Evolutionary conservation across 2,797 vertebrate genomes (phyloP), one percentile per base, ranked within the genome.

Genomic region (Argya squamiceps): DNA sequence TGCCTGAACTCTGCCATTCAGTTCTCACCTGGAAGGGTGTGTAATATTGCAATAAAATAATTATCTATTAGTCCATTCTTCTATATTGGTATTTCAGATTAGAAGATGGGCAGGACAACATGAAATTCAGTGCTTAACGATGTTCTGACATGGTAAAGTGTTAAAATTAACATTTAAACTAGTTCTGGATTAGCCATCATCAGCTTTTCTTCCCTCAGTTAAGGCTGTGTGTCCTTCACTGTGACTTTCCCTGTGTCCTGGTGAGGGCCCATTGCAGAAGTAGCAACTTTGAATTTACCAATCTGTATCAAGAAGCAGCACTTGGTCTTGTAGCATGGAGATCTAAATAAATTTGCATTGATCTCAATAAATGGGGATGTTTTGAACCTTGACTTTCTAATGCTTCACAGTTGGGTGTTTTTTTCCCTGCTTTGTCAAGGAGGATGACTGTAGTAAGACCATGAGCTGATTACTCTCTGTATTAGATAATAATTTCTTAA

Each of bases 341-440:
- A 92, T 78, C 76, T 85, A 83, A 85, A 62, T 58, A 78, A 75
- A 90, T 88, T 75, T 88, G 32, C 22, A 6, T 46, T 84, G 74
- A 82, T 92, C 60, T 83, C 73, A 46, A 36, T 70, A 87, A 91
- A 81, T 9, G 20, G 63, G 59, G 59, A 32, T 68, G 41, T 86
- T 81, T 86, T 92, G 86, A 95, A 89, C 70, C 43, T 94, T 95
- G 77, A 90, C 86, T 89, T 92, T 84, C n/a, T 93, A 89, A 87
- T 70, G 21, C 84, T 84, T 84, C 19, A 16, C 69, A 92, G 24
- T 37, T 64, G 85, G n/a, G 37, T 55, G 5, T 73, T 90, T 86
- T 73, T 69, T 78, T 84, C 59, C 50, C 39, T 32, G 73, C n/a
- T 91, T 74, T 87, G 50, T 90, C 56, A 50, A 88, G 74, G 43